phyloP scores from a whole-genome alignment of 2,113 vertebrate genomes.

The Melierax canorus region DNA sequence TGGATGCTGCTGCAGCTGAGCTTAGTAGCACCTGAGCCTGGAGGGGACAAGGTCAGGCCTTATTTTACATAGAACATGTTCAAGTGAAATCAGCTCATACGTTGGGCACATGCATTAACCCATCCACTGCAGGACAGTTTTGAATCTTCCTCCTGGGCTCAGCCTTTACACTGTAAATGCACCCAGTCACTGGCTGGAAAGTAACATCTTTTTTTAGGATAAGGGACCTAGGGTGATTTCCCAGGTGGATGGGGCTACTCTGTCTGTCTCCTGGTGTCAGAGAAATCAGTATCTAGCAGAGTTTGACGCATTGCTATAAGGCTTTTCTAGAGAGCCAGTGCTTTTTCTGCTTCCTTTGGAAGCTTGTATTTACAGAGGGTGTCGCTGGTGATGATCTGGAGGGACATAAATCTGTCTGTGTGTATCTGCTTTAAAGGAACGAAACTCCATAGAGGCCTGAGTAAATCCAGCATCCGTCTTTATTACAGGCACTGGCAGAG shows the following conservation, averaged over 20 bases:
- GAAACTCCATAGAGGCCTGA: background rate
- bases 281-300: background rate
- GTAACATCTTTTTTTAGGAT: background rate
- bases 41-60: background rate
- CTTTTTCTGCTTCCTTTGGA: background rate
- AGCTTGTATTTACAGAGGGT: background rate
- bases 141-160: background rate
- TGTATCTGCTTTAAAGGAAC: background rate
- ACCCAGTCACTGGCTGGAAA: background rate
- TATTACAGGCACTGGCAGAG: background rate
- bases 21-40: background rate
- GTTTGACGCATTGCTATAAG: background rate
- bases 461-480: background rate
- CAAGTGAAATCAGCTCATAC: background rate
- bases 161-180: fast-evolving
- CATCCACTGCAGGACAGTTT: background rate
- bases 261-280: background rate
- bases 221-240: background rate
- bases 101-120: background rate
- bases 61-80: fast-evolving
- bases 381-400: background rate
- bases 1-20: background rate
- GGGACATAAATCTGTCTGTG: background rate
- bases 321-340: background rate
- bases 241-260: background rate